phyloP scores from a whole-genome alignment of 2,113 vertebrate species.

The Manacus vitellinus region DNA sequence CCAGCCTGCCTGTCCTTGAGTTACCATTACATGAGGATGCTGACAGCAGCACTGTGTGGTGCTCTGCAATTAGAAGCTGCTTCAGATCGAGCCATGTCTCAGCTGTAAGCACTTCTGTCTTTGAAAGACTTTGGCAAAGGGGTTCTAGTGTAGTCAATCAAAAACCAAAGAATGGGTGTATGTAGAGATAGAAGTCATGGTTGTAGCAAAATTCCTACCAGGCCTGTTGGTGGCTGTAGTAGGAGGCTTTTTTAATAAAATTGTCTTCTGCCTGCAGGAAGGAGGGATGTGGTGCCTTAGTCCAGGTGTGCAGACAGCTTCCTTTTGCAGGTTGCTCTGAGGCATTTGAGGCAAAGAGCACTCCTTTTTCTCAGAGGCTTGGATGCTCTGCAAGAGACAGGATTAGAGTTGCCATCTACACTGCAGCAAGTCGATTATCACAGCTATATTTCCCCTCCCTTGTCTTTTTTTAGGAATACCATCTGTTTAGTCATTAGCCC shows the following conservation, averaged over 20 bases:
- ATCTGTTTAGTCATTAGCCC: slow-evolving; percentile 75
- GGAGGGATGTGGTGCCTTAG: background rate
- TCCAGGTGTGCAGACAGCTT: background rate
- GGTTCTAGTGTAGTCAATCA: background rate
- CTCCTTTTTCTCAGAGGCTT: background rate
- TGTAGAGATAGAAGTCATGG: background rate
- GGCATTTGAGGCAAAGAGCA: background rate
- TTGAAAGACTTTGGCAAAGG: background rate
- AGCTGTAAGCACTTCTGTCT: background rate
- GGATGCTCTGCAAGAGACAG: background rate
- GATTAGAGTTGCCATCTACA: background rate
- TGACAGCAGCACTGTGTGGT: background rate
- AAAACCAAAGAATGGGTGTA: background rate
- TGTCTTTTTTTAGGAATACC: slow-evolving; percentile 63
- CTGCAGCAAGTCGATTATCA: slow-evolving; percentile 54
- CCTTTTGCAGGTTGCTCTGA: background rate
- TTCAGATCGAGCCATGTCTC: background rate
- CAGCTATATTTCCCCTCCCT: slow-evolving; percentile 52
- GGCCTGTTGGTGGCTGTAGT: background rate
- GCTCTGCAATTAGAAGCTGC: background rate
- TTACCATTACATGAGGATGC: background rate
- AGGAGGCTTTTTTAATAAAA: background rate
- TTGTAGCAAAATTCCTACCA: background rate
- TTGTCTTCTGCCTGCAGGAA: background rate
- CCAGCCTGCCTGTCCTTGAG: background rate